Base-by-base conservation (phyloP, 2,888 invertebrate genomes). In the Thecophora atra region DNA sequence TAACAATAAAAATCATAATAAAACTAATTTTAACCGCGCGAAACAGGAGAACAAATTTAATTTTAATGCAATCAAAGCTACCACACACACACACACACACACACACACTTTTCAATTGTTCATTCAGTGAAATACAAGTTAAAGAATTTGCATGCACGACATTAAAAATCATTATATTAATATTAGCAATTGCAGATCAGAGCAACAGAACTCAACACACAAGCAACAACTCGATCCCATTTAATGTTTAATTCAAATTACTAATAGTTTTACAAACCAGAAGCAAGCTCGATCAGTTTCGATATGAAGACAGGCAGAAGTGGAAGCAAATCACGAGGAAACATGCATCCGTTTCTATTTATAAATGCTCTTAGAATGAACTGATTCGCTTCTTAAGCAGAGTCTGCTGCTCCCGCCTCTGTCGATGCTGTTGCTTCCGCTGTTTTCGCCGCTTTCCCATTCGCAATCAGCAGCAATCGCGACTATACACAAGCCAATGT, bases 121-220 rank as follows among this genome's bases (percentile, higher is more conserved):
- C 26, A 58, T 26, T 26, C 8, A 28, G 13, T 58, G 56, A 56
- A 26, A 21, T 56, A 56, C 19, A 6, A 19, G 15, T 11, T 21
- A n/a, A 11, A n/a, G 21, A 58, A 24, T 47, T 11, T 47, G 13
- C 3, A 4, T 1, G 24, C 7, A 58, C 15, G 58, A 28, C 6
- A 58, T 3, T 58, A 21, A 54, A 8, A 37, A 2, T 37, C 6
- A 37, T 37, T 8, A 0, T 1, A 54, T 28, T 24, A 26, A 3
- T 1, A 24, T 11, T 7, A 58, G 17, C 28, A 15, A 24, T 15
- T 11, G 17, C 24, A 26, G 28, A 58, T 24, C 3, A 58, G 28
- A 58, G 26, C 28, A 58, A 58, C 58, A 58, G 58, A 58, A 58
- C 28, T 8, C 28, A 58, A 58, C 15, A 58, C n/a, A n/a, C 44